Conservation (phyloP, 2,797 vertebrate genomes). For the Zalophus californianus region DNA sequence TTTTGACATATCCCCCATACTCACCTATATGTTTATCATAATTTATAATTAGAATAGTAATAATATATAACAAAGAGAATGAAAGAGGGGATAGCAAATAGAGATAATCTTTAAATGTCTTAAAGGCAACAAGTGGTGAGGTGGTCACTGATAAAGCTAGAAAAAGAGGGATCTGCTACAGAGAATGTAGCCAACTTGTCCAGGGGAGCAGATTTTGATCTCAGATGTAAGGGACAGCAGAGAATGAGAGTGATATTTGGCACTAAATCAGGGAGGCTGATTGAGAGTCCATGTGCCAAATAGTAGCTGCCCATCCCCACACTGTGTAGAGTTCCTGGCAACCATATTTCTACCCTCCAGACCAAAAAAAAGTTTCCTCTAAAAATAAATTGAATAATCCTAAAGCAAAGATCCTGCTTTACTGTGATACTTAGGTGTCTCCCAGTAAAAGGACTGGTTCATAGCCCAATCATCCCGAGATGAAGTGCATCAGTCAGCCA, state of each 20-base stretch:
- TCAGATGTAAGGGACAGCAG: not conserved
- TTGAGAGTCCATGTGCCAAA: not conserved
- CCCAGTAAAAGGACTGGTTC: not conserved
- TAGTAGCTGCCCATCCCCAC: not conserved
- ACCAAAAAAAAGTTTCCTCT: not conserved
- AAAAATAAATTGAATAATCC: not conserved
- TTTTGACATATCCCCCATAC: not conserved
- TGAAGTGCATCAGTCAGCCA: not conserved
- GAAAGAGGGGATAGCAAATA: not conserved
- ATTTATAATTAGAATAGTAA: not conserved
- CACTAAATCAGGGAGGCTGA: not conserved
- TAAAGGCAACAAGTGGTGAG: not conserved
- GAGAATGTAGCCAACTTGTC: not conserved
- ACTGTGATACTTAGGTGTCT: not conserved
- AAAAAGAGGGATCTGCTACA: not conserved
- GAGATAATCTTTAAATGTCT: not conserved
- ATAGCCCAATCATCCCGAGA: not conserved
- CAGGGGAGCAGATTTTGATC: not conserved
- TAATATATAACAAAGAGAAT: not conserved
- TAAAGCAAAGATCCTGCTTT: not conserved
- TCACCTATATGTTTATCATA: not conserved
- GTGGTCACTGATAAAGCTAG: not conserved
- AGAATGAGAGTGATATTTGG: not conserved
- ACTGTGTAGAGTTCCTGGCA: not conserved
- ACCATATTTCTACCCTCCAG: not conserved